phyloP scores from a whole-genome alignment of 2,888 invertebrate genomes.

The Trichacis sp. region DNA sequence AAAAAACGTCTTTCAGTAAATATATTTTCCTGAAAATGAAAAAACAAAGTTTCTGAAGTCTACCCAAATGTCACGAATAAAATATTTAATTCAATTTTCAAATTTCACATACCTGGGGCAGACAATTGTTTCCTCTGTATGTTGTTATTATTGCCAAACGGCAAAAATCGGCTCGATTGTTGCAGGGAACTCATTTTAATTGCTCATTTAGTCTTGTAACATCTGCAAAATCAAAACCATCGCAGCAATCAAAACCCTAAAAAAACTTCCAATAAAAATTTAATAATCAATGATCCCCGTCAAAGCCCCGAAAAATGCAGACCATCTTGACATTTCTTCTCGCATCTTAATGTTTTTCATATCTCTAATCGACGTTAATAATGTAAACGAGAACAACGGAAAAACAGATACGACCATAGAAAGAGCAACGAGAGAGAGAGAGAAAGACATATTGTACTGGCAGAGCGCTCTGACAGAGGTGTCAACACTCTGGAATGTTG shows the following conservation, averaged over 20 bases:
- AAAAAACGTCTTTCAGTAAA: no score
- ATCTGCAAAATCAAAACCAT: conserved; percentile 65
- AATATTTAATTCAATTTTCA: no score
- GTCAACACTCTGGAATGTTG: conserved; percentile 66
- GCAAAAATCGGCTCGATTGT: conserved; percentile 74
- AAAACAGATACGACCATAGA: conserved; percentile 1
- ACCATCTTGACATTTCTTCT: no score
- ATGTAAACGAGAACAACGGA: conserved; percentile 17
- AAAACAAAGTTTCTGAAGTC: no score
- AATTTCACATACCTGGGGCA: conserved; percentile 69
- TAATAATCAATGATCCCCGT: no score
- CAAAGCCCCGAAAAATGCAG: no score
- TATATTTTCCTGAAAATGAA: no score
- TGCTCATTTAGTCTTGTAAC: conserved; percentile 63
- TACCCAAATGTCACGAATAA: no score
- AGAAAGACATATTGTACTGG: conserved; percentile 4
- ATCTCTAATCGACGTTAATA: conserved; percentile 2
- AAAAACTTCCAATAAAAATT: no score
- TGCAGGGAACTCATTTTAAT: conserved; percentile 74
- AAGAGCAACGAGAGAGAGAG: not conserved
- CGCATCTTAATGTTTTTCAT: no score
- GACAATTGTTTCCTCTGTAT: conserved; percentile 74
- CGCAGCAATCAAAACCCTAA: no score
- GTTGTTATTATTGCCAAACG: conserved; percentile 73
- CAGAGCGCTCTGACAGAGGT: conserved; percentile 55